phyloP scores from a whole-genome alignment of 1,140 invertebrate species.

The Sycobia sp. region DNA sequence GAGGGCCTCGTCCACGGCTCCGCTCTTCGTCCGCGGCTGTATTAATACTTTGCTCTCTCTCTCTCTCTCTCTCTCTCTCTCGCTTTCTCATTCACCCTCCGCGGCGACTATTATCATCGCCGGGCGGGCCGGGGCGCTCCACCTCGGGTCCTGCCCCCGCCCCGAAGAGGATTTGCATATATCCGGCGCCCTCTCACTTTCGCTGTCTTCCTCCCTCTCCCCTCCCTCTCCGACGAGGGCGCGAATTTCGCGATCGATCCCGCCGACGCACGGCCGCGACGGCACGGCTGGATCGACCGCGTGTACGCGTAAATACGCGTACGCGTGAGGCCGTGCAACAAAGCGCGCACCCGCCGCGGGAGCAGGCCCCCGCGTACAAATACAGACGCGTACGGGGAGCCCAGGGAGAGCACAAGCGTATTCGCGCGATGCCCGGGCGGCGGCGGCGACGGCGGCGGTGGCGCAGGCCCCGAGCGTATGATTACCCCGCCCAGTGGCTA shows the following conservation, averaged over 20 bases:
- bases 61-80: no score
- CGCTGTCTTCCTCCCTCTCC: no score
- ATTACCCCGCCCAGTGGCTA: constrained; percentile 62
- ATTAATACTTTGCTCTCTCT: not conserved
- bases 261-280: no score
- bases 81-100: not conserved
- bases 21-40: not conserved
- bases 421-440: not conserved
- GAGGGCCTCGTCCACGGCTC: not conserved
- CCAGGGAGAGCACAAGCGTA: constrained; percentile 8
- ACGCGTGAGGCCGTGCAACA: no score
- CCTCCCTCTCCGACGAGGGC: no score
- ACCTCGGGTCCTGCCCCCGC: no score
- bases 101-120: not conserved
- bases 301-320: no score
- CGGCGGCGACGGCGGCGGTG: not conserved
- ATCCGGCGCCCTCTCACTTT: no score
- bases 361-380: no score
- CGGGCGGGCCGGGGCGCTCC: not conserved
- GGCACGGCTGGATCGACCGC: constrained; percentile 21
- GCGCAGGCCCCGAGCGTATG: constrained; percentile 52
- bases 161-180: no score
- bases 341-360: no score
- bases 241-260: not conserved
- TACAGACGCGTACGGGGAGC: no score